Evolutionary conservation across 2,797 vertebrate genomes (phyloP).

Genomic region (Halcyon badia): DNA sequence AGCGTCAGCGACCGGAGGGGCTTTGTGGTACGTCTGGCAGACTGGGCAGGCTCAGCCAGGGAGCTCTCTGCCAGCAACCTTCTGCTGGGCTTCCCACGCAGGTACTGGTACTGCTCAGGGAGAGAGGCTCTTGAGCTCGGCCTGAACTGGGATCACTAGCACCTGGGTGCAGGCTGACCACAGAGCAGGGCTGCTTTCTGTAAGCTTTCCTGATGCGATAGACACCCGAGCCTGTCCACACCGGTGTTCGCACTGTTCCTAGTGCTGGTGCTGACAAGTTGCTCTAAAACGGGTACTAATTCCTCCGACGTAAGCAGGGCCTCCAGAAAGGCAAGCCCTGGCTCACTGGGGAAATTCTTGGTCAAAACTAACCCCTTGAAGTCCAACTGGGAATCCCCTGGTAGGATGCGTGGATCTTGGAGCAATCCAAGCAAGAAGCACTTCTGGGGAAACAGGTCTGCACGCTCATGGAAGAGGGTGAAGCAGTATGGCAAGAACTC

Average conservation of each 20-base stretch:
- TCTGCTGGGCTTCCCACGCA: not conserved
- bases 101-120: not conserved
- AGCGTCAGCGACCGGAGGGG: not conserved
- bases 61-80: not conserved
- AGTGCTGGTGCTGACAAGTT: not conserved
- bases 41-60: not conserved
- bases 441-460: not conserved
- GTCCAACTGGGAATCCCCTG: not conserved
- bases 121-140: not conserved
- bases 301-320: not conserved
- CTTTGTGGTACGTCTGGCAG: not conserved
- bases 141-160: not conserved
- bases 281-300: not conserved
- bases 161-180: not conserved
- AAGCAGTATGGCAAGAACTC: fast-evolving
- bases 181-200: not conserved
- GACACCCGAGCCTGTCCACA: not conserved
- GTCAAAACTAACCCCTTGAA: not conserved
- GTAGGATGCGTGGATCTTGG: not conserved
- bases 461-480: fast-evolving
- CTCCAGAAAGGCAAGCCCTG: not conserved
- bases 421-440: not conserved
- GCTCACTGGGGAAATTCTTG: not conserved
- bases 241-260: not conserved
- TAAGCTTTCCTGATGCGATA: not conserved